A percentile compares a stretch with the other conserved stretches of the same genome.
These are phyloP conservation scores for Drosophila parabipectinata DNA, from an alignment of 1,140 invertebrate genomes.

Conservation along the genomic window DNA sequence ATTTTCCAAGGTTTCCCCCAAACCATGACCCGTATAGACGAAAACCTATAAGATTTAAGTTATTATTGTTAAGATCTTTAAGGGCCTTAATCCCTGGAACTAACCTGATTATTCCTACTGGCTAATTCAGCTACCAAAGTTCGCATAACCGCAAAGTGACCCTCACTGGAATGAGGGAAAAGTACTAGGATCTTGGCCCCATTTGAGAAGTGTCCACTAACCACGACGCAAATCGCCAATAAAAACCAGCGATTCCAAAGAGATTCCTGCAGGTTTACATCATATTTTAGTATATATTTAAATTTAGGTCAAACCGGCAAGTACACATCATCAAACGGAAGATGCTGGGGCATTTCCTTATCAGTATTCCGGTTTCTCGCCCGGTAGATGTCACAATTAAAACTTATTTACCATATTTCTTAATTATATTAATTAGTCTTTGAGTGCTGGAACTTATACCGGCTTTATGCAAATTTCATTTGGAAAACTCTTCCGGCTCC, in stretches of 20 bases:
- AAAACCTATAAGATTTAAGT: conserved; percentile 45
- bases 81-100: not conserved
- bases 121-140: conserved; percentile 78
- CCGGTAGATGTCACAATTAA: not conserved
- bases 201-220: not conserved
- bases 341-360: conserved; percentile 13
- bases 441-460: not conserved
- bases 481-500: conserved; percentile 20
- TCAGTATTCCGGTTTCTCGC: conserved; percentile 6
- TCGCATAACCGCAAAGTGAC: conserved; percentile 79
- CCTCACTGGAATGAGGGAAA: conserved; percentile 78
- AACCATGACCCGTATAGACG: conserved; percentile 62
- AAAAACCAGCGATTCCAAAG: conserved; percentile 9
- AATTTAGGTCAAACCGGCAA: not conserved
- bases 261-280: conserved; percentile 1
- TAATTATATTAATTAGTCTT: not conserved
- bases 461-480: conserved; percentile 1
- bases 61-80: not conserved
- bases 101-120: conserved; percentile 72
- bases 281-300: not conserved
- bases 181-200: conserved; percentile 76
- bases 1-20: conserved; percentile 62
- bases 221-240: not conserved
- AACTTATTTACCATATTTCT: conserved; percentile 18
- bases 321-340: conserved; percentile 35